Conservation (phyloP, 2,888 invertebrate species). For the Platycnemis pennipes region DNA sequence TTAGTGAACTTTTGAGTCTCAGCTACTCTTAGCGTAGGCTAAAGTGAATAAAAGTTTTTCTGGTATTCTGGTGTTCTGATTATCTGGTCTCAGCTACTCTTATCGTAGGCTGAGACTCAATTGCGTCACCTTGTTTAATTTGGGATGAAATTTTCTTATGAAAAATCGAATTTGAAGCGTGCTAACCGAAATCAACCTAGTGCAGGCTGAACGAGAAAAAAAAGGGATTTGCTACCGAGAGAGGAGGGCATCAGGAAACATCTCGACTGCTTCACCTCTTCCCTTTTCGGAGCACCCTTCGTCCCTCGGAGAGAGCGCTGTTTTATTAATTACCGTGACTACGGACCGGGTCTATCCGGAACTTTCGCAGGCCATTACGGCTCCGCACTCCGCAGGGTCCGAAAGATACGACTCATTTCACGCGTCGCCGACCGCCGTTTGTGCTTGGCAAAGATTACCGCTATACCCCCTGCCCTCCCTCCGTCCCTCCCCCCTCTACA, state of each 20-base stretch:
- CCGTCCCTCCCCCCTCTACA: background rate
- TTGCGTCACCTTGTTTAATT: too few species aligned
- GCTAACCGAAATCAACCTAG: background rate
- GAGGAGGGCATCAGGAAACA: background rate
- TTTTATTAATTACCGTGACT: constrained; percentile 18
- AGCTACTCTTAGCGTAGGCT: too few species aligned
- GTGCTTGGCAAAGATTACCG: constrained; percentile 29
- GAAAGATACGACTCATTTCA: constrained; percentile 31
- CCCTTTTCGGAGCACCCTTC: background rate
- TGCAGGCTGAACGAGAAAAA: background rate
- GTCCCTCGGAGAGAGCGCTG: background rate
- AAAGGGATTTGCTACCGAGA: background rate
- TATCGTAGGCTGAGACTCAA: too few species aligned
- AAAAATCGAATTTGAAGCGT: too few species aligned
- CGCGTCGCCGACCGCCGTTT: constrained; percentile 31
- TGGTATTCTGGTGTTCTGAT: too few species aligned
- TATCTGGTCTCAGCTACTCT: too few species aligned
- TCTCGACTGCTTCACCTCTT: background rate
- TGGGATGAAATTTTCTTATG: too few species aligned
- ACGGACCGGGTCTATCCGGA: background rate
- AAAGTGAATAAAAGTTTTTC: too few species aligned
- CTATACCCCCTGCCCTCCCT: background rate
- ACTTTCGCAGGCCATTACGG: constrained; percentile 18
- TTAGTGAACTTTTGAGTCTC: too few species aligned
- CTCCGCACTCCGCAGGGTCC: constrained; percentile 21